Conservation (phyloP, 2,888 invertebrate genomes). For the Frankliniella intonsa region DNA sequence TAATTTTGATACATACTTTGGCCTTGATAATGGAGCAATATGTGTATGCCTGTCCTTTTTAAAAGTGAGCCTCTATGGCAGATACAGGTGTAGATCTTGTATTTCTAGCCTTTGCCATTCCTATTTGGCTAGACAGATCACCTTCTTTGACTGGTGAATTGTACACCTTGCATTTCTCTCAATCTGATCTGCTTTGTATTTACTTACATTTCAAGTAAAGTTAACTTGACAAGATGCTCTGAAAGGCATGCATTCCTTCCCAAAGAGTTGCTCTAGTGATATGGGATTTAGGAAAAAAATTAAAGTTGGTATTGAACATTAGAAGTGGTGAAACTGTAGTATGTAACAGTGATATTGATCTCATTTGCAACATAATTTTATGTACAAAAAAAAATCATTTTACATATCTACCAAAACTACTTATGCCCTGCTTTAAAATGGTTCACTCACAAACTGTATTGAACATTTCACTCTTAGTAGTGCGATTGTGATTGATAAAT, state of each 20-base stretch:
- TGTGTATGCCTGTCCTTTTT: slow-evolving; percentile 9
- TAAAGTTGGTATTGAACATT: slow-evolving; percentile 17
- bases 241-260: slow-evolving; percentile 12
- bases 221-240: neutral
- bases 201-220: neutral
- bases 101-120: neutral
- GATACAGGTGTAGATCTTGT: neutral
- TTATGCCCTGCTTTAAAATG: slow-evolving; percentile 13
- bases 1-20: slow-evolving; percentile 9
- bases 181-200: neutral
- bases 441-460: slow-evolving; percentile 18
- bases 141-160: neutral
- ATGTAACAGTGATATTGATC: slow-evolving; percentile 29
- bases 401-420: slow-evolving; percentile 27
- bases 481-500: slow-evolving; percentile 17
- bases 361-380: slow-evolving; percentile 30
- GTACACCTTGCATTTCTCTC: neutral
- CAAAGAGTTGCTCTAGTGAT: slow-evolving; percentile 22
- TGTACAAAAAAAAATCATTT: slow-evolving; percentile 27
- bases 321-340: slow-evolving; percentile 27
- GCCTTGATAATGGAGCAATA: slow-evolving; percentile 22
- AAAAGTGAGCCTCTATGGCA: neutral
- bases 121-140: neutral
- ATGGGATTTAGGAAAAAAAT: slow-evolving; percentile 26
- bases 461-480: slow-evolving; percentile 16